These are phyloP conservation scores for Drosophila macrospina DNA, from an alignment of 2,888 invertebrate genomes.

Conservation along the genomic window DNA sequence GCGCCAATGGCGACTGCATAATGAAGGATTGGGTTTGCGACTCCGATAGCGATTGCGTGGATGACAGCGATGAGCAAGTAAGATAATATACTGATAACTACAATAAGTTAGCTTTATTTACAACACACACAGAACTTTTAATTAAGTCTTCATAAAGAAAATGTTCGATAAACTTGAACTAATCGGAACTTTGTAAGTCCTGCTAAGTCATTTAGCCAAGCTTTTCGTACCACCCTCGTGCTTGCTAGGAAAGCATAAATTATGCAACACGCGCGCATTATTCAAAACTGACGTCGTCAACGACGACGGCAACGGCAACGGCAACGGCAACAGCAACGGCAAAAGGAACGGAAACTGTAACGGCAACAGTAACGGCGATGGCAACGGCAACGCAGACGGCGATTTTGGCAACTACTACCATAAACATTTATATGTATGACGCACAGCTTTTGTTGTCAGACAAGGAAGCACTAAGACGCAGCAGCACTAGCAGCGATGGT, in stretches of 20 bases:
- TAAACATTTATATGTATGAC: slow-evolving; percentile 70
- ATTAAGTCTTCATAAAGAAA: neutral
- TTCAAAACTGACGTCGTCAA: slow-evolving; percentile 61
- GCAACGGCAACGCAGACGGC: slow-evolving; percentile 24
- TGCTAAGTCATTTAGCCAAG: slow-evolving; percentile 1
- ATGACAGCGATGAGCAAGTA: slow-evolving; percentile 93
- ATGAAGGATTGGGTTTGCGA: slow-evolving; percentile 94
- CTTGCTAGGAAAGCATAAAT: slow-evolving; percentile 62
- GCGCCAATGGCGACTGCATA: slow-evolving; percentile 91
- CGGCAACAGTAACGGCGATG: slow-evolving; percentile 29
- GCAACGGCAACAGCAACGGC: slow-evolving; percentile 24
- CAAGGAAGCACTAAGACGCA: slow-evolving; percentile 13
- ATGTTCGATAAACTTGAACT: slow-evolving; percentile 2
- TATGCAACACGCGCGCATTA: slow-evolving; percentile 72
- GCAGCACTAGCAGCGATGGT: neutral
- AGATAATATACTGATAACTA: slow-evolving; percentile 60
- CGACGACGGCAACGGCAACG: slow-evolving; percentile 29
- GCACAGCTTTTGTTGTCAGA: slow-evolving; percentile 65
- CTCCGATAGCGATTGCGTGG: slow-evolving; percentile 93
- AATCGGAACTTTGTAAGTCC: slow-evolving; percentile 6
- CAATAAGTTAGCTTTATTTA: neutral
- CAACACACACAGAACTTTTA: neutral
- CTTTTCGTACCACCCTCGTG: slow-evolving; percentile 39
- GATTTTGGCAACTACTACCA: slow-evolving; percentile 52
- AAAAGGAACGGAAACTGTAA: slow-evolving; percentile 23